Percentiles rank a stretch among this genome's conserved stretches.
Evolutionary conservation across 2,797 vertebrate genomes (phyloP).

Genomic region (Trachops cirrhosus): DNA sequence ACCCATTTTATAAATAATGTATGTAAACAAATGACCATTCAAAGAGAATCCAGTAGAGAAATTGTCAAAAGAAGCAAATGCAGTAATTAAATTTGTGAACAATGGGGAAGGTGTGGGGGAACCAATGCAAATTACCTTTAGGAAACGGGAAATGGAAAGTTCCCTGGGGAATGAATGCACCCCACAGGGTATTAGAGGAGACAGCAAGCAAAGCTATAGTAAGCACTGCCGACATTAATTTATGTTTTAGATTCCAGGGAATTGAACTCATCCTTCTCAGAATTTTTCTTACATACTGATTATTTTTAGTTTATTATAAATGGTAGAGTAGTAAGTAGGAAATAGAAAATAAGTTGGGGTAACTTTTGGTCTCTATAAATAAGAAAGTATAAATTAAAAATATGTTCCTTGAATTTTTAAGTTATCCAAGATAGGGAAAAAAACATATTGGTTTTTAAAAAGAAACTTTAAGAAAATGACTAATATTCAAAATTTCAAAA

Average conservation of each 20-base stretch:
- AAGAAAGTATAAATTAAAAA: slow-evolving; percentile 17
- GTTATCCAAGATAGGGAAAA: slow-evolving; percentile 60
- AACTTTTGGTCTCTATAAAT: slow-evolving; percentile 37
- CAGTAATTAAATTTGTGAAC: background rate
- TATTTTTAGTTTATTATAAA: slow-evolving; percentile 69
- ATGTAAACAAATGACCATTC: background rate
- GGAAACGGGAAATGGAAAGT: background rate
- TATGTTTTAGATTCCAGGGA: slow-evolving; percentile 37
- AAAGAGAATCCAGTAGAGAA: background rate
- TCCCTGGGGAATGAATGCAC: background rate
- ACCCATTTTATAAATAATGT: background rate
- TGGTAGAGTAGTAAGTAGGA: slow-evolving; percentile 69
- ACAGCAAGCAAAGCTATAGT: background rate
- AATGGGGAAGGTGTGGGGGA: background rate
- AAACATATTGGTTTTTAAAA: slow-evolving; percentile 1
- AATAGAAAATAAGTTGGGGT: slow-evolving; percentile 60
- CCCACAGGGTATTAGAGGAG: background rate
- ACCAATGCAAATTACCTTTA: background rate
- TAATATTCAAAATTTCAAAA: background rate
- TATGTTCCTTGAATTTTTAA: slow-evolving; percentile 68
- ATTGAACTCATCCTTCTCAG: slow-evolving; percentile 12
- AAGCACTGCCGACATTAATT: background rate
- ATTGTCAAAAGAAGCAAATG: background rate
- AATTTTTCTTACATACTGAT: slow-evolving; percentile 39
- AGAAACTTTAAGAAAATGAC: background rate